These are phyloP conservation scores for Melanchra persicariae DNA, from an alignment of 2,888 invertebrate genomes.

Conservation along the genomic window DNA sequence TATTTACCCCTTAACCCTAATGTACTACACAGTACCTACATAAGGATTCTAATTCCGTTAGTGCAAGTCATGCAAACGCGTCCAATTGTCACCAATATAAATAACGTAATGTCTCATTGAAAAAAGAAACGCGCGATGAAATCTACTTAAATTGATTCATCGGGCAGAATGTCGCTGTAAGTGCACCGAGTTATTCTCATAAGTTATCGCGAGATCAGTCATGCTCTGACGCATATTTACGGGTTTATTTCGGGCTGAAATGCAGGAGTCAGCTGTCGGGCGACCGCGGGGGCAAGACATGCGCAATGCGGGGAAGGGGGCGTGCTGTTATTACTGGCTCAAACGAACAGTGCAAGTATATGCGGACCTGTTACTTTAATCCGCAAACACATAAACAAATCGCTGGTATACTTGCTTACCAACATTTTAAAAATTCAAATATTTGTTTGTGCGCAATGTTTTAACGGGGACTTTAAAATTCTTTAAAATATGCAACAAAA, in stretches of 20 bases:
- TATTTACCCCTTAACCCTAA: constrained; percentile 10
- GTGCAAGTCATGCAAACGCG: constrained; percentile 30
- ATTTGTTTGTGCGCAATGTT: background rate
- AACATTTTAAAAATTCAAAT: constrained; percentile 12
- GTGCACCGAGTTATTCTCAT: constrained; percentile 70
- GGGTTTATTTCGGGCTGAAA: constrained; percentile 74
- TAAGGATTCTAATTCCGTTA: constrained; percentile 27
- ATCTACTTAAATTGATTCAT: constrained; percentile 71
- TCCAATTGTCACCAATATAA: constrained; percentile 41
- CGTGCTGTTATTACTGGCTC: constrained; percentile 64
- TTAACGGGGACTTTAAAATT: background rate
- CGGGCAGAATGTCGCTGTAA: constrained; percentile 65
- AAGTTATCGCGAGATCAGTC: constrained; percentile 74
- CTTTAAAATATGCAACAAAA: background rate
- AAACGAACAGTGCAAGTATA: constrained; percentile 58
- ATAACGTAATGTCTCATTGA: constrained; percentile 61
- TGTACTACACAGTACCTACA: background rate
- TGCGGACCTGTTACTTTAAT: constrained; percentile 54
- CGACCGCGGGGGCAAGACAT: constrained; percentile 38
- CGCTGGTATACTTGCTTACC: constrained; percentile 20
- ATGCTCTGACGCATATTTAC: constrained; percentile 77
- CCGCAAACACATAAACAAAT: constrained; percentile 38
- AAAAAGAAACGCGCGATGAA: constrained; percentile 56
- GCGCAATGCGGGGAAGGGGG: constrained; percentile 53
- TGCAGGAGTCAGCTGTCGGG: constrained; percentile 74